Evolutionary conservation across 2,888 invertebrate genomes (phyloP).

Genomic region (Dastarcus helophoroides): DNA sequence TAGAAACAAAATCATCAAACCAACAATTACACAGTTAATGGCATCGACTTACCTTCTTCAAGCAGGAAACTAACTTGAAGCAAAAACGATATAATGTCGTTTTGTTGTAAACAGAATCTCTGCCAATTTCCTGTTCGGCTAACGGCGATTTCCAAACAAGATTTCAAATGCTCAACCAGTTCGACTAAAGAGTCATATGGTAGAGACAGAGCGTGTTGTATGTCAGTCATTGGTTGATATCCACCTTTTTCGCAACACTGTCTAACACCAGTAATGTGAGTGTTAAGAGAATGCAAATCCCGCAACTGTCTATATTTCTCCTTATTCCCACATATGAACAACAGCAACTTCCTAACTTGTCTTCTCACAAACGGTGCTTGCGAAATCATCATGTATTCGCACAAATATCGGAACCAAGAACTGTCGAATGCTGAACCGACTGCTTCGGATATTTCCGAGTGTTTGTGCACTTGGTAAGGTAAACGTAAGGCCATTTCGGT

Average conservation of each 20-base stretch:
- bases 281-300: slow-evolving; percentile 85
- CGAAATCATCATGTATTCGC: slow-evolving; percentile 72
- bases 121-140: slow-evolving; percentile 94
- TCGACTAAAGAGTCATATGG: slow-evolving; percentile 87
- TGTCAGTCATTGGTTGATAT: slow-evolving; percentile 36
- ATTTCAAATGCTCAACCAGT: slow-evolving; percentile 88
- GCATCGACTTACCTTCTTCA: slow-evolving; percentile 54
- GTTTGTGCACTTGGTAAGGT: slow-evolving; percentile 86
- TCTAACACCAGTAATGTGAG: slow-evolving; percentile 57
- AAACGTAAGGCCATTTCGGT: slow-evolving; percentile 90
- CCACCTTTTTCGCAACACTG: slow-evolving; percentile 45
- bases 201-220: slow-evolving; percentile 44
- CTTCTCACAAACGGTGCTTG: slow-evolving; percentile 80
- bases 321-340: slow-evolving; percentile 89
- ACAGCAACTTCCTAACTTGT: slow-evolving; percentile 82
- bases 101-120: slow-evolving; percentile 65
- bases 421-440: slow-evolving; percentile 42
- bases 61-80: slow-evolving; percentile 74
- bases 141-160: slow-evolving; percentile 85
- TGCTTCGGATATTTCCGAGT: slow-evolving; percentile 46
- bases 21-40: slow-evolving; percentile 1
- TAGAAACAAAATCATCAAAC: slow-evolving; percentile 9
- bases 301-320: slow-evolving; percentile 90
- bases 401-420: slow-evolving; percentile 70
- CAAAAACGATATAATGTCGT: slow-evolving; percentile 68